Base-by-base conservation (phyloP, 2,888 invertebrate species). In the Hipparchia sbordonii region DNA sequence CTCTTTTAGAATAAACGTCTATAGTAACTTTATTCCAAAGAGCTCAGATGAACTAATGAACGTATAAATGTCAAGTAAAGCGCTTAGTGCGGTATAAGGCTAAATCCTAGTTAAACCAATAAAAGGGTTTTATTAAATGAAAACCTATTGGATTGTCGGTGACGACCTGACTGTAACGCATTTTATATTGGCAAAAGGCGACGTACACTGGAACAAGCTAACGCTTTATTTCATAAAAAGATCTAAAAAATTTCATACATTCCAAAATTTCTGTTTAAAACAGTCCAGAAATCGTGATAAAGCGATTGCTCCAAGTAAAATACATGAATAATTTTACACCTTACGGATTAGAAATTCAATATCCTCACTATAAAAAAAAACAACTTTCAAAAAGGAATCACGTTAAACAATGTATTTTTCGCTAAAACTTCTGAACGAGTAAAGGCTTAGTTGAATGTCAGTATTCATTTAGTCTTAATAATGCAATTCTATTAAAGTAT, bases 81-180 rank as follows among this genome's bases (percentile, higher is more conserved):
- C 70, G 79, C 79, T 79, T 79, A 79, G 74, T 77, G 61, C 67
- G 72, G 77, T 75, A 77, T 78, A 79, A 80, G 80, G 79, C 84
- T 85, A 89, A 93, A 90, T 90, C 92, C 88, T 79, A 87, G 87
- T 86, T 92, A 92, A 93, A 89, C 92, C 92, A 91, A 92, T 92
- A 91, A 93, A 92, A 87, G 91, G 92, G 87, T 89, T 91, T 87
- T 88, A 89, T 89, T 89, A 89, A 91, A 91, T 89, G 90, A 89
- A 92, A 91, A 90, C 90, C 91, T 92, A 92, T 89, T 88, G 91
- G 90, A 87, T 90, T 89, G 85, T 85, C 87, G 82, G 85, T 82
- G 87, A 83, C 84, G 81, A 77, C 81, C 82, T 81, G 85, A 75
- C 85, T 80, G 72, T 77, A 77, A 74, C 87, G 90, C 88, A 88